A percentile compares a stretch with the other conserved stretches of the same genome.
phyloP scores from a whole-genome alignment of 37 sponge, comb jelly and placozoan species.

The Agelas oroides region DNA sequence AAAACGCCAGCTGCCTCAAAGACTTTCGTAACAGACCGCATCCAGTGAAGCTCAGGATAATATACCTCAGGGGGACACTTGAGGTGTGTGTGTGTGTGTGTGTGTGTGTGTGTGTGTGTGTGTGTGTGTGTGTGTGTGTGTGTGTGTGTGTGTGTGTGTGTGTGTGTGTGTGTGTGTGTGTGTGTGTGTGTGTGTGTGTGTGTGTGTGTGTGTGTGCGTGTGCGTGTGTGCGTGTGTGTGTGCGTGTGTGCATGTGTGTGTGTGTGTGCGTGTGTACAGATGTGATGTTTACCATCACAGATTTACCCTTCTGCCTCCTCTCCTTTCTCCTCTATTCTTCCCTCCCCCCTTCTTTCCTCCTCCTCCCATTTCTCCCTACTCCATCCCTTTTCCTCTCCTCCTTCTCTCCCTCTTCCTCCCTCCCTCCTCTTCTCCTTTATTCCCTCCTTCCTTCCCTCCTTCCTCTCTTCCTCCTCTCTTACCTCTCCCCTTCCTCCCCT shows the following conservation, averaged over 20 bases:
- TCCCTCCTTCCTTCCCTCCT: not conserved
- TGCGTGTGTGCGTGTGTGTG: too few relatives aligned
- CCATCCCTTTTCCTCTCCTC: not conserved
- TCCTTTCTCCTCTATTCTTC: too few relatives aligned
- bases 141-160: conserved; percentile 4
- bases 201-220: too few relatives aligned
- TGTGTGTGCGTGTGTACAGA: too few relatives aligned
- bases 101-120: too few relatives aligned
- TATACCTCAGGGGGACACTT: conserved; percentile 54
- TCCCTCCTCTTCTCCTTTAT: not conserved
- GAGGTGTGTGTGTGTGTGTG: conserved; percentile 62
- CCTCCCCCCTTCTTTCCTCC: not conserved
- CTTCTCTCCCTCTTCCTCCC: conserved; percentile 5
- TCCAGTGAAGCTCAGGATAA: conserved; percentile 71
- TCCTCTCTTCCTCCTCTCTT: not conserved
- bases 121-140: not conserved
- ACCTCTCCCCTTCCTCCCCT: not conserved
- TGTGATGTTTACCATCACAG: too few relatives aligned
- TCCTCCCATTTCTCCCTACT: not conserved
- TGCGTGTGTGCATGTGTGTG: too few relatives aligned
- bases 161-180: conserved; percentile 28
- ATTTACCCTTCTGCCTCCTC: too few relatives aligned
- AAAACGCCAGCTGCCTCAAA: conserved; percentile 67
- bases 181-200: conserved; percentile 3
- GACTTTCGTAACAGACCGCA: conserved; percentile 86